Evolutionary conservation across 2,113 vertebrate species (phyloP), one percentile per base, ranked within the genome.

Genomic region (Neoarius graeffei): DNA sequence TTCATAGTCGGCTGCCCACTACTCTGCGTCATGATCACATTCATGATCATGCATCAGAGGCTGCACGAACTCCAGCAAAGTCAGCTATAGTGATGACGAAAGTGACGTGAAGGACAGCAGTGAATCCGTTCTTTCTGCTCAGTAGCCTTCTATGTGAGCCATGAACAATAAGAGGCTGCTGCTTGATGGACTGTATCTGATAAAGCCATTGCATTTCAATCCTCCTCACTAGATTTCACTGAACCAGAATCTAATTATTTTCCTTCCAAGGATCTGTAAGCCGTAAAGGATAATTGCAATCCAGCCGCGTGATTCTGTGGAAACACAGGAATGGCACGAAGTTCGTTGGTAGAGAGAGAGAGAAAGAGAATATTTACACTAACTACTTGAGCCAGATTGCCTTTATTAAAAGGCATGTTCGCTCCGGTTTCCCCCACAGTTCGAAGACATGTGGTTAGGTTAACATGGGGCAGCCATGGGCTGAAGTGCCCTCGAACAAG

Each of bases 221-320:
- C 71, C 86, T 87, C 69, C 85, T 67, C 80, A 14, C 81, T 90
- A 79, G 85, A 74, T 86, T 86, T 84, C 83, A 81, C 81, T 69
- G 50, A 81, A 80, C 74, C 81, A 81, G 88, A 92, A 92, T 94
- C 91, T 94, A 93, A 95, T 95, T 94, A 95, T 95, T 94, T 92
- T 88, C 90, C 92, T 94, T 92, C 91, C 81, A 88, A 93, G 92
- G 92, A 92, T 89, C 90, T 90, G 91, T 88, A 88, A 93, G 92
- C 92, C 93, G 92, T 94, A 94, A 95, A 95, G 94, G 94, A 95
- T 94, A 95, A 95, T 94, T 94, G 94, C 92, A 93, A 93, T 93
- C 93, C 91, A 88, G 92, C 90, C 89, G 91, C 90, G 92, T 91
- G 93, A 94, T 93, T 92, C 87, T 91, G 91, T 91, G 89, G 89